phyloP scores from a whole-genome alignment of 2,113 vertebrate species.

The Nothocercus nigrocapillus region DNA sequence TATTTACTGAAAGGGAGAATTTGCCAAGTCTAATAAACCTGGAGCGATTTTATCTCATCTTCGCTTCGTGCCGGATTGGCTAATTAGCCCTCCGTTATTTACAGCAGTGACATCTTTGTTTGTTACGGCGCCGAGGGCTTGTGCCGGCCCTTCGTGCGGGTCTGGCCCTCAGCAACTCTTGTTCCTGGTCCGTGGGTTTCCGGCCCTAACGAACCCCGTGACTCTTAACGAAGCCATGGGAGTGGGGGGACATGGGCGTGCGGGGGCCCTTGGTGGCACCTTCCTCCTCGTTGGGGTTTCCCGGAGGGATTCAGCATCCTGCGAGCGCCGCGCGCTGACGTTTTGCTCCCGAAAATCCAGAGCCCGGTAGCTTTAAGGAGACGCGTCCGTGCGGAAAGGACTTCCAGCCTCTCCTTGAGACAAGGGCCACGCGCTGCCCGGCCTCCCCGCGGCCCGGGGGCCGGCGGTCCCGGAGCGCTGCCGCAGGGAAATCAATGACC shows the following conservation, averaged over 20 bases:
- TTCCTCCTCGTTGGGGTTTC: neutral
- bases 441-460: neutral
- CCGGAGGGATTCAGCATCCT: neutral
- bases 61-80: rapidly evolving
- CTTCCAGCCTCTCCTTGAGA: neutral
- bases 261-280: too few species aligned
- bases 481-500: constrained; percentile 7
- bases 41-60: neutral
- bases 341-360: neutral
- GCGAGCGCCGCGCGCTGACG: rapidly evolving
- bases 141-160: rapidly evolving
- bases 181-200: neutral
- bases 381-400: neutral
- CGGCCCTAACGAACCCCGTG: too few species aligned
- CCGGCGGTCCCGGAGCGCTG: neutral
- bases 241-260: neutral
- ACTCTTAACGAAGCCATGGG: too few species aligned
- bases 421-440: neutral
- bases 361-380: neutral
- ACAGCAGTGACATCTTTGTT: neutral
- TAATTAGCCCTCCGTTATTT: neutral
- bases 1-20: neutral
- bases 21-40: neutral
- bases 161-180: neutral
- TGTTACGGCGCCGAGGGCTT: neutral